These are phyloP conservation scores for Pantelozetes paolii DNA, from an alignment of 2,888 invertebrate genomes.

Conservation along the genomic window DNA sequence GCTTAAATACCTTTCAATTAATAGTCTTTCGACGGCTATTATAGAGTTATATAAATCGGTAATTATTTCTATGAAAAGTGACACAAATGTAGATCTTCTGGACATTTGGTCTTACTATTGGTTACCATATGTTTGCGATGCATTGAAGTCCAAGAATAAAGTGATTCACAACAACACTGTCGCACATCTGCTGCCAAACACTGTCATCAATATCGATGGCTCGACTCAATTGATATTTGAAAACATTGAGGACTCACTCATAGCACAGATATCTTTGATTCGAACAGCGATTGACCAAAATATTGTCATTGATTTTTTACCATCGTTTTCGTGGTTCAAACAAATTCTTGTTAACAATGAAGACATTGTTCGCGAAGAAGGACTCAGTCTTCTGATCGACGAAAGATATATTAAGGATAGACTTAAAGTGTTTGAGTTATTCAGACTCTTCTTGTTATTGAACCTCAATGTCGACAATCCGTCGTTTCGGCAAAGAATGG, in stretches of 20 bases:
- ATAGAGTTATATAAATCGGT: conserved; percentile 37
- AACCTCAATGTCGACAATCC: conserved; percentile 39
- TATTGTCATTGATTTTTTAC: neutral
- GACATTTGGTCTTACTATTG: conserved; percentile 28
- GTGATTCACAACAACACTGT: conserved; percentile 37
- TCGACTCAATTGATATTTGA: conserved; percentile 34
- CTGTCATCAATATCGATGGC: conserved; percentile 27
- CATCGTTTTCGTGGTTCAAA: conserved; percentile 14
- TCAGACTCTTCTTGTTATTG: conserved; percentile 12
- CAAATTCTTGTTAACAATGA: conserved; percentile 22
- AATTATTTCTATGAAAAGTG: conserved; percentile 8
- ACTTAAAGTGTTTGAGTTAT: conserved; percentile 4
- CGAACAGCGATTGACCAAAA: conserved; percentile 20
- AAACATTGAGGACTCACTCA: neutral
- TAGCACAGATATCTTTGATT: conserved; percentile 28
- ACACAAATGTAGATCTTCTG: neutral
- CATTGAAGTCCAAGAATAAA: conserved; percentile 17
- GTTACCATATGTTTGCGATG: neutral
- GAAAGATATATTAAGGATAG: conserved; percentile 30
- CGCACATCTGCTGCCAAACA: conserved; percentile 34
- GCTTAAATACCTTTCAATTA: conserved; percentile 38
- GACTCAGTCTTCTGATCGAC: conserved; percentile 12
- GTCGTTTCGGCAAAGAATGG: conserved; percentile 39
- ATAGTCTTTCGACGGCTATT: conserved; percentile 27
- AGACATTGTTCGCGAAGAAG: conserved; percentile 37